Conservation (phyloP, 1,140 invertebrate species). For the Sarcophaga bullata region DNA sequence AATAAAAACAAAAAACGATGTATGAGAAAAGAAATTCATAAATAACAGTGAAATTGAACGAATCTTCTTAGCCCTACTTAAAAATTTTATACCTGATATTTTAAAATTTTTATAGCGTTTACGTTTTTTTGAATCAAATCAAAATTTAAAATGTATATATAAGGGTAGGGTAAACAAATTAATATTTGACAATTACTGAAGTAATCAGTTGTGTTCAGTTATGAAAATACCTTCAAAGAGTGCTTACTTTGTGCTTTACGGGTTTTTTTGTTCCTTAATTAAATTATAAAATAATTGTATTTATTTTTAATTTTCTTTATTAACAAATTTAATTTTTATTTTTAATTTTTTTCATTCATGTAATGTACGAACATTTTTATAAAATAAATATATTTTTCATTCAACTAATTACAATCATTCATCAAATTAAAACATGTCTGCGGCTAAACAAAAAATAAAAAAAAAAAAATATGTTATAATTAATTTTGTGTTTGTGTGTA, state of each 20-base stretch:
- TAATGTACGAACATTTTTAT: not conserved
- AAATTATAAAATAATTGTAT: not conserved
- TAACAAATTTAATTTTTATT: conserved; percentile 4
- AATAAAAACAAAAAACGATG: too few species aligned
- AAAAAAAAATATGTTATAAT: not conserved
- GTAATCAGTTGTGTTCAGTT: not conserved
- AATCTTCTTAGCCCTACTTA: too few species aligned
- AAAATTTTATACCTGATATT: too few species aligned
- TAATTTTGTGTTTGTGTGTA: not conserved
- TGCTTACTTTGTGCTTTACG: not conserved
- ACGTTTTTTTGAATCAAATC: too few species aligned
- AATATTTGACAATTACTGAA: not conserved
- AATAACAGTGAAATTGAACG: too few species aligned
- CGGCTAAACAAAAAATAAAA: not conserved
- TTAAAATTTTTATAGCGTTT: too few species aligned
- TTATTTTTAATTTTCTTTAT: not conserved
- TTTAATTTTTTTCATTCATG: not conserved
- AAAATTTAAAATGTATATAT: too few species aligned
- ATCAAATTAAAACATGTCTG: not conserved
- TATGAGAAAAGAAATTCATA: too few species aligned
- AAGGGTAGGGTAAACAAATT: not conserved
- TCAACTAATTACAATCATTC: not conserved
- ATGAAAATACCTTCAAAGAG: not conserved
- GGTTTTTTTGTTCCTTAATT: not conserved
- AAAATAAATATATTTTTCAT: conserved; percentile 3